Evolutionary conservation across 2,888 invertebrate species (phyloP).

Genomic region (Cenopis cana): DNA sequence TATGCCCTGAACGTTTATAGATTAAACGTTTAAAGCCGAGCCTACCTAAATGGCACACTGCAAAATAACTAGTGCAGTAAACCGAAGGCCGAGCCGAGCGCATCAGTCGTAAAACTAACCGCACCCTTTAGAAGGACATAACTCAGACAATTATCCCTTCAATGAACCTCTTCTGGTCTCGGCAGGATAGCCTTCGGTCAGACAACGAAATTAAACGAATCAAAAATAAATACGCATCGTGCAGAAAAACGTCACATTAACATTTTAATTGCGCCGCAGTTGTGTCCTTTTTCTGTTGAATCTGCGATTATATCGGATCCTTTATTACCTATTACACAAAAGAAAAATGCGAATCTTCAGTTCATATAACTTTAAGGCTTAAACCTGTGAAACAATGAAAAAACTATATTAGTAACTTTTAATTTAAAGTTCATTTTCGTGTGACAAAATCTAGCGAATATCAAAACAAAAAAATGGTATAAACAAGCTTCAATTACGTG

Average conservation of each 20-base stretch:
- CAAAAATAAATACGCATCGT: not conserved
- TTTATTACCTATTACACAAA: slow-evolving; percentile 8
- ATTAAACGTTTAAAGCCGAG: not conserved
- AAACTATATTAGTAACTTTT: not conserved
- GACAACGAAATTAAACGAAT: slow-evolving; percentile 9
- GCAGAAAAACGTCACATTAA: not conserved
- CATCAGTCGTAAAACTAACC: slow-evolving; percentile 28
- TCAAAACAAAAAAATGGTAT: not conserved
- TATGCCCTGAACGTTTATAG: not conserved
- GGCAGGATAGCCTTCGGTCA: not conserved
- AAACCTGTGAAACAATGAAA: not conserved
- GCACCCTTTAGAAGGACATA: slow-evolving; percentile 2
- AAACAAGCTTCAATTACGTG: not conserved
- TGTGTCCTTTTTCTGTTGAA: slow-evolving; percentile 10
- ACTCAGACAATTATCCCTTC: slow-evolving; percentile 14
- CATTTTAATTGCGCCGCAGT: slow-evolving; percentile 3
- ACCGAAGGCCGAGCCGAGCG: slow-evolving; percentile 27
- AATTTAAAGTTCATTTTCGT: not conserved
- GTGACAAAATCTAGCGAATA: not conserved
- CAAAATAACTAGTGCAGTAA: slow-evolving; percentile 32
- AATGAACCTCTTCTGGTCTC: not conserved
- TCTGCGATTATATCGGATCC: not conserved
- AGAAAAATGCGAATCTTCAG: not conserved
- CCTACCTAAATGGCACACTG: slow-evolving; percentile 9
- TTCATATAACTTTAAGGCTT: not conserved